Evolutionary conservation across 2,888 invertebrate species (phyloP).

Genomic region (Crepidodera aurea): DNA sequence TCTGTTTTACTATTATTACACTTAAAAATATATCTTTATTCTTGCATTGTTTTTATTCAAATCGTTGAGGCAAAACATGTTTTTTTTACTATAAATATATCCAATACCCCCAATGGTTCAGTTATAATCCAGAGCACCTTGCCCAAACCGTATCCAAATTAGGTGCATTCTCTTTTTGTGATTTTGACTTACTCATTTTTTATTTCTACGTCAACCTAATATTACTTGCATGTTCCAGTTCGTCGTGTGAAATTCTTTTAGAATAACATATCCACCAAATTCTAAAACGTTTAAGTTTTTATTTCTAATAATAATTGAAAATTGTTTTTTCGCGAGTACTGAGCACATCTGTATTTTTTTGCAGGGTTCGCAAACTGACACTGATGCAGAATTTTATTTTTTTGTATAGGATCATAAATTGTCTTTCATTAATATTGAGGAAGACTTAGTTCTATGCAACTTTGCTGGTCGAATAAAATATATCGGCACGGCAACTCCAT

Average conservation of each 20-base stretch:
- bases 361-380: neutral
- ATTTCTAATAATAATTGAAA: neutral
- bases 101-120: neutral
- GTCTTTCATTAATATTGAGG: no score
- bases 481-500: no score
- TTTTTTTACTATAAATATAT: neutral
- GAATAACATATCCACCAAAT: conserved; percentile 1
- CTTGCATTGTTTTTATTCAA: neutral
- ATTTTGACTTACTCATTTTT: conserved; percentile 5
- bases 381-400: no score
- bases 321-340: neutral
- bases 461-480: no score
- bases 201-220: conserved; percentile 12
- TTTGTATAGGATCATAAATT: no score
- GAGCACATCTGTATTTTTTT: neutral
- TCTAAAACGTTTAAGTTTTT: conserved; percentile 2
- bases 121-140: neutral
- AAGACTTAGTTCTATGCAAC: no score
- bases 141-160: neutral
- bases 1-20: no score
- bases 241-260: neutral
- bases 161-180: conserved; percentile 9
- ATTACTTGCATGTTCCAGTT: conserved; percentile 10
- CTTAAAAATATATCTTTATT: no score
- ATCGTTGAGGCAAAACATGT: neutral